Conservation (phyloP, 2,113 vertebrate genomes). For the Anoplopoma fimbria region DNA sequence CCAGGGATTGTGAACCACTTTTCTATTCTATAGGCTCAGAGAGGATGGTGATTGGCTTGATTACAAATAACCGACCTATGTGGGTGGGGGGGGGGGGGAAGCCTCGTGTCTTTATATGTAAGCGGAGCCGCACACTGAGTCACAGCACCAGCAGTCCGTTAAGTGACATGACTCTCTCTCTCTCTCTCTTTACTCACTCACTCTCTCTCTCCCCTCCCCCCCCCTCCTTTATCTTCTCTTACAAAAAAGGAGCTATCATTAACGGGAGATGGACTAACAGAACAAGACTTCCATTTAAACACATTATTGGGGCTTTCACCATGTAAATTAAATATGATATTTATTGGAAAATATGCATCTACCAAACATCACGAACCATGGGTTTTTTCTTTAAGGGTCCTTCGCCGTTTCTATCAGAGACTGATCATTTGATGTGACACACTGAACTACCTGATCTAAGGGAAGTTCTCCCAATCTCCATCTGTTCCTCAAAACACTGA, state of each 20-base stretch:
- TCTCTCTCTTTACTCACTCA: not conserved
- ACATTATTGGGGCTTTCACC: not conserved
- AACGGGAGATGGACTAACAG: conserved; percentile 39
- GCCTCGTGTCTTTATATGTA: conserved; percentile 41
- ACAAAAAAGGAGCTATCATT: conserved; percentile 52
- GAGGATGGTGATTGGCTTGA: conserved; percentile 74
- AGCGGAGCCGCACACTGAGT: conserved; percentile 62
- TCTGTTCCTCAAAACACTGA: not conserved
- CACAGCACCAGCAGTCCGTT: conserved; percentile 60
- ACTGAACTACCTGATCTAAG: conserved; percentile 6
- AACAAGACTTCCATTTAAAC: not conserved
- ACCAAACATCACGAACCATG: not conserved
- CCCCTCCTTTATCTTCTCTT: conserved; percentile 15
- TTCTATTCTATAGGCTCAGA: conserved; percentile 53
- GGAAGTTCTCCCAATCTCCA: conserved; percentile 5
- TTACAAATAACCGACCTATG: conserved; percentile 71
- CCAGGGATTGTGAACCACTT: conserved; percentile 54
- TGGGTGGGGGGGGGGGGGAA: too few relatives aligned
- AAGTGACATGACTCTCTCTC: conserved; percentile 68
- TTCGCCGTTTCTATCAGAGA: conserved; percentile 5
- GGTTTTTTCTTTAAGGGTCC: conserved; percentile 15
- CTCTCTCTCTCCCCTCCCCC: conserved; percentile 8
- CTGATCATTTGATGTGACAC: conserved; percentile 26
- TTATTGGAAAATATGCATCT: not conserved
- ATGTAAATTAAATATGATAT: not conserved